phyloP scores from a whole-genome alignment of 2,113 vertebrate genomes.

The Syrmaticus mikado region DNA sequence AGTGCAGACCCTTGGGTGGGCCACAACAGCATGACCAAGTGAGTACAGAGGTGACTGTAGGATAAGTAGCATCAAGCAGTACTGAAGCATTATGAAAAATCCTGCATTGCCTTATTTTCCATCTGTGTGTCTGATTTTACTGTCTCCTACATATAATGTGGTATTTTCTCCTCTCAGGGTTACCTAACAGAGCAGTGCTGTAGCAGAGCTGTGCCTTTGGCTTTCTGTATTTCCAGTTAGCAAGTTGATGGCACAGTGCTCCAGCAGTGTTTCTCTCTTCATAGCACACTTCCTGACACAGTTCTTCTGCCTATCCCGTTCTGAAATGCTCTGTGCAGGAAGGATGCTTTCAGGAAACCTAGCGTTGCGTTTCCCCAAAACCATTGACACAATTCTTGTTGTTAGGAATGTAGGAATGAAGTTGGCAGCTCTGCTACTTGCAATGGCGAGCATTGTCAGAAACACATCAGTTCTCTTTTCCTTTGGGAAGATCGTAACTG shows the following conservation, averaged over 20 bases:
- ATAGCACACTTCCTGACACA: background rate
- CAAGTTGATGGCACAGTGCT: background rate
- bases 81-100: background rate
- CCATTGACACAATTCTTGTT: background rate
- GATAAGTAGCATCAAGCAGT: background rate
- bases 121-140: background rate
- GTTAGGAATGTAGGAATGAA: background rate
- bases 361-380: background rate
- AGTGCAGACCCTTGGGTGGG: background rate
- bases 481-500: background rate
- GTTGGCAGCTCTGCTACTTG: background rate
- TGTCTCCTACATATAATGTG: too few relatives aligned
- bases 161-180: background rate
- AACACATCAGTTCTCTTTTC: background rate
- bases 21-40: background rate
- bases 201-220: background rate
- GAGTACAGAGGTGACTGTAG: background rate
- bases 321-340: background rate
- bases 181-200: background rate
- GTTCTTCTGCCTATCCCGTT: background rate
- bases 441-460: background rate
- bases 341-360: background rate
- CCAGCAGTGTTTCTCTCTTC: background rate
- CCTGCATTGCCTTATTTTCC: background rate
- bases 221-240: background rate